Percentiles rank a stretch among this genome's conserved stretches.
Evolutionary conservation across 2,113 vertebrate genomes (phyloP).

Genomic region (Bettongia penicillata): DNA sequence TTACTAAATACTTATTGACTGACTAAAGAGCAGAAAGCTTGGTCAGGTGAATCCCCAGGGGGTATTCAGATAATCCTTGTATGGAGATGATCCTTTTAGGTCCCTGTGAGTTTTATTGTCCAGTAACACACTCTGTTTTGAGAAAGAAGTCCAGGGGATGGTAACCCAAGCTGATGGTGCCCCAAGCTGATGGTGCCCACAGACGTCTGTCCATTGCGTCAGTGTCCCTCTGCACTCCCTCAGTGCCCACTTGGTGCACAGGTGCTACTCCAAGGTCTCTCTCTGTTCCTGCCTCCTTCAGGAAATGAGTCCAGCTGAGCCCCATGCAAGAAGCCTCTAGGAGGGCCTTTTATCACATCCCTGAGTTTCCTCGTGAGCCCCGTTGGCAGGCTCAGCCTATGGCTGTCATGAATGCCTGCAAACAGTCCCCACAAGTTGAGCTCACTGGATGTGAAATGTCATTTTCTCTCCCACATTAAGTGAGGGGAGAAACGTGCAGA

Average conservation of each 20-base stretch:
- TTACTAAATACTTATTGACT: not conserved
- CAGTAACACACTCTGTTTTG: not conserved
- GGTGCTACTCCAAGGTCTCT: not conserved
- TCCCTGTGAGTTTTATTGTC: not conserved
- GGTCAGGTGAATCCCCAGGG: not conserved
- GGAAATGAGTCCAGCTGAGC: not conserved
- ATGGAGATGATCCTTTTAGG: not conserved
- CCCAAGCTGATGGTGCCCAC: not conserved
- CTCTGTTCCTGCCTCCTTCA: not conserved
- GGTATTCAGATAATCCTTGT: not conserved
- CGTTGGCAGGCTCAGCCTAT: not conserved
- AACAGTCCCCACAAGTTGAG: conserved; percentile 26
- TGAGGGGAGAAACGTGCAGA: not conserved
- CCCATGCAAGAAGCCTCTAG: not conserved
- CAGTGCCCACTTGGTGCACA: too few relatives aligned
- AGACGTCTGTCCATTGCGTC: too few relatives aligned
- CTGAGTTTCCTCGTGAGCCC: not conserved
- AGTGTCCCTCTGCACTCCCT: not conserved
- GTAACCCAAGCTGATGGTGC: not conserved
- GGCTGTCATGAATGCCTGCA: not conserved
- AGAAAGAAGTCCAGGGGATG: not conserved
- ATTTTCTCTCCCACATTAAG: conserved; percentile 44
- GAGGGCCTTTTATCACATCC: not conserved
- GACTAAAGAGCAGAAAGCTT: not conserved
- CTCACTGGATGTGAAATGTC: not conserved